Evolutionary conservation across 2,888 invertebrate species (phyloP), one percentile per base, ranked within the genome.

Genomic region (Oscheius sp.): DNA sequence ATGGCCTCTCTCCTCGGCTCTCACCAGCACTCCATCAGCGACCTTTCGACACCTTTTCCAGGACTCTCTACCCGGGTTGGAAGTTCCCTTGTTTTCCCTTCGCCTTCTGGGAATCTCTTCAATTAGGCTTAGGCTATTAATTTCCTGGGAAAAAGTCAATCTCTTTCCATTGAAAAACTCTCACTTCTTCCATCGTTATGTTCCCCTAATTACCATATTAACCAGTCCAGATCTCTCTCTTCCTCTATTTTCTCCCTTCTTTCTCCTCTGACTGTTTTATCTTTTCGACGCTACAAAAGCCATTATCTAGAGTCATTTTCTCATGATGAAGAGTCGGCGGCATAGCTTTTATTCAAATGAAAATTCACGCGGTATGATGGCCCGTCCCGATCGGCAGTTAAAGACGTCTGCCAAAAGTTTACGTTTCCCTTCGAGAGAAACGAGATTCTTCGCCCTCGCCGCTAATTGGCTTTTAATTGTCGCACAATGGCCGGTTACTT

Each of bases 381-480:
- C n/a, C n/a, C n/a, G 6, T 34, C 37, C 37, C 37, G 37, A 34
- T 34, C 37, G 42, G 3, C 4, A 6, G 4, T n/a, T 3, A 42
- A 15, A 42, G 42, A n/a, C 42, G 37, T 34, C 42, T 3, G 42
- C 42, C 15, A 42, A 42, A 42, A 42, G 42, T 42, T 42, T 42
- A 42, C 17, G 42, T 12, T 50, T 12, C 50, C 27, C 15, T 50
- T 50, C 27, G 50, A 6, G 5, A 25, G 23, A 55, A 20, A 55
- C 55, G 55, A 55, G 34, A 55, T 55, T 55, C 55, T 23, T 48
- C 12, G 8, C 12, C 23, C 48, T 23, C 25, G n/a, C 34, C 55
- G 37, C 55, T 61, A 61, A 61, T 61, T 61, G 61, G 61, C 61
- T 61, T 61, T 61, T 61, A 61, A 61, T 61, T 61, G 61, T 55